These are phyloP conservation scores for Tenodera sinensis DNA, from an alignment of 2,888 invertebrate genomes.

Conservation along the genomic window DNA sequence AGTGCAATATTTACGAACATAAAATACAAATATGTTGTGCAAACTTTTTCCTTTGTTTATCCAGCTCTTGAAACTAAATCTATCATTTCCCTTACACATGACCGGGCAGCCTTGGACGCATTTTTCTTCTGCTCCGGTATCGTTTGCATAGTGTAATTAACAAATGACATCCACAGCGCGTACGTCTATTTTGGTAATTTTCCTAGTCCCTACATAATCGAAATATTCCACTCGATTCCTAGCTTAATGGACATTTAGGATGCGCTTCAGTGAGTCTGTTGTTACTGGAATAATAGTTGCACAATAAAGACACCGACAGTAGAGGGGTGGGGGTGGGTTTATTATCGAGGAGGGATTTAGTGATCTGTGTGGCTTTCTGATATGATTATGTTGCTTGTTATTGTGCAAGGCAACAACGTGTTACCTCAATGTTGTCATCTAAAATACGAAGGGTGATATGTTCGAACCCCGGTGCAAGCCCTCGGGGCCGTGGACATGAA, in stretches of 20 bases:
- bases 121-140: not conserved
- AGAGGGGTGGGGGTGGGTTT: not conserved
- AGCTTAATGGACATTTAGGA: not conserved
- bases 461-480: not conserved
- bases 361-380: not conserved
- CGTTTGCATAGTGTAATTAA: conserved; percentile 16
- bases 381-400: not conserved
- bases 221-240: not conserved
- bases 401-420: not conserved
- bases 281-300: not conserved
- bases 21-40: not conserved
- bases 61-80: not conserved
- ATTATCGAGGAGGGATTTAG: not conserved
- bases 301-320: not conserved
- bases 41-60: not conserved
- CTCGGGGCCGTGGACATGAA: not conserved
- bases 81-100: not conserved
- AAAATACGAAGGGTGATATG: not conserved
- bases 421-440: not conserved
- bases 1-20: not conserved
- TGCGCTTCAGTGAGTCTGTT: not conserved
- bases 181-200: not conserved
- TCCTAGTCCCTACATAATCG: not conserved
- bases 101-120: not conserved
- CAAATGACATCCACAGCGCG: conserved; percentile 9